Percentiles rank a stretch among this genome's conserved stretches.
Evolutionary conservation across 2,888 invertebrate species (phyloP).

Genomic region (Epinotia brunnichana): DNA sequence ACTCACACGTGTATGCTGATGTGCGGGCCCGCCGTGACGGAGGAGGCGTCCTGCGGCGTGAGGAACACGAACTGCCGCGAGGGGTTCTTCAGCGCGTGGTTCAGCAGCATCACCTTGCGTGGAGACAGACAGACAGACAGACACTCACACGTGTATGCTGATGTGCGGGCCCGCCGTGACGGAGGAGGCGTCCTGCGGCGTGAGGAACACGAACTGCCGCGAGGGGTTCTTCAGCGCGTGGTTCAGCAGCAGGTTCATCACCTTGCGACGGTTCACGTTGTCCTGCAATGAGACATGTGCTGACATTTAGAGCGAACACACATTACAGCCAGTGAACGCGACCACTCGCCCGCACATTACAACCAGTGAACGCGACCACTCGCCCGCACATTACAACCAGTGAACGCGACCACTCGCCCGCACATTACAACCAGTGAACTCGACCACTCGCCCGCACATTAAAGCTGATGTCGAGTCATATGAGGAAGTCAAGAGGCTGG

Average conservation of each 20-base stretch:
- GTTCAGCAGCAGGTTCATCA: constrained; percentile 90
- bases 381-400: no score
- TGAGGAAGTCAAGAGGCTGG: no score
- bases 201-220: constrained; percentile 94
- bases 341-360: no score
- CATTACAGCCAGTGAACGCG: no score
- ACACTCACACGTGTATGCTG: constrained; percentile 75
- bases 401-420: no score
- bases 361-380: no score
- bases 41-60: constrained; percentile 91
- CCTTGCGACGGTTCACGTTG: constrained; percentile 90
- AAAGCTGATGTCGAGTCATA: no score
- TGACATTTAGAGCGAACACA: background rate
- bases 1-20: constrained; percentile 80
- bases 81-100: no score
- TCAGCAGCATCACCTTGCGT: no score
- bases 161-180: constrained; percentile 77
- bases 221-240: constrained; percentile 87
- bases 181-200: constrained; percentile 90
- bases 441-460: no score
- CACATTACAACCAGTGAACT: no score
- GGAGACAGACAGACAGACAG: no score
- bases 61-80: constrained; percentile 95
- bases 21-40: constrained; percentile 74
- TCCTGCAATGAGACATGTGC: constrained; percentile 83